Base-by-base conservation (phyloP, 2,888 invertebrate genomes). In the Clanis bilineata region DNA sequence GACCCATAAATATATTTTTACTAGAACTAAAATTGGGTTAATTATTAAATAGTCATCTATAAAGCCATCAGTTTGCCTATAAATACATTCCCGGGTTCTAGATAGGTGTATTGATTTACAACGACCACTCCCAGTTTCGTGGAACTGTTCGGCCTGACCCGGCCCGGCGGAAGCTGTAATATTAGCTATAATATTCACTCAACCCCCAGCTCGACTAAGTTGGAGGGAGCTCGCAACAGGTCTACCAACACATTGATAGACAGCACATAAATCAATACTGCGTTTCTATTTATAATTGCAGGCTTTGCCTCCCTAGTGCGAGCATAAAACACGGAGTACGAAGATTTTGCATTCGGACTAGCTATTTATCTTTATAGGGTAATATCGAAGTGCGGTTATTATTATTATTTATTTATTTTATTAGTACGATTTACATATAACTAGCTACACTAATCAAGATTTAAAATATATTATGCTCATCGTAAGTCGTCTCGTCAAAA, bases 261-360 rank as follows among this genome's bases (percentile, higher is more conserved):
- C 15, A 51, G 18, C 32, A 18, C 32, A 51, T 10, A 51, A 51
- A 51, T 51, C 51, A 51, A 51, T 51, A 51, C 51, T 51, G 51
- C 51, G 51, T 51, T 51, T 23, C 51, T 51, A 51, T 51, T 51
- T 51, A 51, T 51, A 51, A 51, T 51, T 51, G 51, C 51, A 51
- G 18, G 28, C 51, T 51, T 28, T 32, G 28, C 18, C 18, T 15
- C 51, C 18, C 10, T 28, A 32, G 32, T 51, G 51, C 18, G 32
- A 51, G 18, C 23, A 51, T 51, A 23, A 41, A 45, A 47, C 57
- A 38, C 41, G 47, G 25, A 51, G 9, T 22, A 36, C 23, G 39
- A 51, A 57, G 38, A 47, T 57, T 21, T 4, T 21, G 36, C 38
- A 39, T 23, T 45, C 47, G 58, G 38, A 25, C 12, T 7, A 36